Evolutionary conservation across 2,797 vertebrate genomes (phyloP), one percentile per base, ranked within the genome.

Genomic region (Linurgus olivaceus): DNA sequence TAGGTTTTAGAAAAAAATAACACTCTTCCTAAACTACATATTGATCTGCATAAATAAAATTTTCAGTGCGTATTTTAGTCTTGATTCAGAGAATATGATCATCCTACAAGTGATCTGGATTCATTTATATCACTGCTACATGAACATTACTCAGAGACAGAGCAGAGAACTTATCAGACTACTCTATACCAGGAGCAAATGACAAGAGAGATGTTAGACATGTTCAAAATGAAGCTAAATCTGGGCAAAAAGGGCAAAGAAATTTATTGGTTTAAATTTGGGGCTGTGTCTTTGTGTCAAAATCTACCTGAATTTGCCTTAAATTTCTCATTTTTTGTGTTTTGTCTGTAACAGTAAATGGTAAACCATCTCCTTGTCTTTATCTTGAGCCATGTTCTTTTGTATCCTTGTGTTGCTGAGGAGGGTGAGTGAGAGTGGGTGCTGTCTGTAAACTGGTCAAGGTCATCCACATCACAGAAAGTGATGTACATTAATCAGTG

Each of bases 1-100:
- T 74, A 79, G n/a, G 48, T 81, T 70, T n/a, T 76, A 50, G 75
- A 55, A 45, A 81, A 63, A 92, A 93, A 89, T n/a, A 73, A 2
- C 3, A 20, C 11, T 90, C 24, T 83, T 73, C 13, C 18, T 33
- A 54, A 81, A 76, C 51, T 84, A 51, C 16, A 7, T 52, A 61
- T 58, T 3, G 1, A 57, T 42, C 44, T 58, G n/a, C 31, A 78
- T 58, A 95, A 95, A 81, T 59, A 70, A 74, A 91, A 73, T 6
- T 65, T 83, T 51, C 16, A 18, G 20, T 70, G 51, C 11, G 48
- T 83, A 83, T 88, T 90, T 85, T 35, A 44, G 14, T 81, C 45
- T 85, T 89, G 47, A 70, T 85, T 90, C 40, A 76, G 33, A 80
- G 25, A 18, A 31, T 45, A 38, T 62, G 74, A 33, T 54, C 9